Conservation (phyloP, 2,888 invertebrate species). For the Argyresthia albistria region DNA sequence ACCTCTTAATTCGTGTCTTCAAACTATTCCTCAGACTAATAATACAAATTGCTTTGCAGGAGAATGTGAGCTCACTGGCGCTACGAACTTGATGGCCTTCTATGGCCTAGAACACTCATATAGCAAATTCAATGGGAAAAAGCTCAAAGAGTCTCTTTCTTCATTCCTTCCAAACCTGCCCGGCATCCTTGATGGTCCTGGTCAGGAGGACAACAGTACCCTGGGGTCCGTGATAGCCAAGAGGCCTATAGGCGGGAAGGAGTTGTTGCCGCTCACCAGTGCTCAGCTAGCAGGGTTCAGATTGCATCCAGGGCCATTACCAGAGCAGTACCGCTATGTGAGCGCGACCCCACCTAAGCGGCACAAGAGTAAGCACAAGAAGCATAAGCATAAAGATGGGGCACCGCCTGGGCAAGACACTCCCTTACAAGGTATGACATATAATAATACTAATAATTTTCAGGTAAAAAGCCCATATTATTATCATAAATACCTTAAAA, state of each 20-base stretch:
- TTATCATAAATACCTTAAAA: too few relatives aligned
- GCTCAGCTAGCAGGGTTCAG: slow-evolving; percentile 94
- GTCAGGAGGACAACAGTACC: slow-evolving; percentile 88
- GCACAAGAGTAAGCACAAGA: slow-evolving; percentile 96
- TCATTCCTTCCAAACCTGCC: slow-evolving; percentile 96
- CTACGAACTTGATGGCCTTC: slow-evolving; percentile 96
- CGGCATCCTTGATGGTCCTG: slow-evolving; percentile 95
- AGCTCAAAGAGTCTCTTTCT: slow-evolving; percentile 94
- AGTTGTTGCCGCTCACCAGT: slow-evolving; percentile 87
- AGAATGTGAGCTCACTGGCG: slow-evolving; percentile 94
- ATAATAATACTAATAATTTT: slow-evolving; percentile 13
- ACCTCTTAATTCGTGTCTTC: too few relatives aligned
- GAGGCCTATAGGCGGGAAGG: slow-evolving; percentile 90
- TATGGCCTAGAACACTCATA: slow-evolving; percentile 97
- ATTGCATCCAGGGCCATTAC: slow-evolving; percentile 95
- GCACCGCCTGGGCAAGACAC: slow-evolving; percentile 84
- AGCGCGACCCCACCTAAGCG: slow-evolving; percentile 93
- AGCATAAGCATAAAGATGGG: slow-evolving; percentile 93
- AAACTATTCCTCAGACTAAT: too few relatives aligned
- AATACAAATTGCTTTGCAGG: slow-evolving; percentile 64
- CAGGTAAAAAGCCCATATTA: too few relatives aligned
- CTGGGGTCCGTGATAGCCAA: slow-evolving; percentile 95
- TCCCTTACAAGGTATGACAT: slow-evolving; percentile 73
- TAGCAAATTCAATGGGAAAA: slow-evolving; percentile 97
- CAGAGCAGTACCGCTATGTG: slow-evolving; percentile 95